These are phyloP conservation scores for Oscheius myriophilus DNA, from an alignment of 2,888 invertebrate species.

Conservation along the genomic window DNA sequence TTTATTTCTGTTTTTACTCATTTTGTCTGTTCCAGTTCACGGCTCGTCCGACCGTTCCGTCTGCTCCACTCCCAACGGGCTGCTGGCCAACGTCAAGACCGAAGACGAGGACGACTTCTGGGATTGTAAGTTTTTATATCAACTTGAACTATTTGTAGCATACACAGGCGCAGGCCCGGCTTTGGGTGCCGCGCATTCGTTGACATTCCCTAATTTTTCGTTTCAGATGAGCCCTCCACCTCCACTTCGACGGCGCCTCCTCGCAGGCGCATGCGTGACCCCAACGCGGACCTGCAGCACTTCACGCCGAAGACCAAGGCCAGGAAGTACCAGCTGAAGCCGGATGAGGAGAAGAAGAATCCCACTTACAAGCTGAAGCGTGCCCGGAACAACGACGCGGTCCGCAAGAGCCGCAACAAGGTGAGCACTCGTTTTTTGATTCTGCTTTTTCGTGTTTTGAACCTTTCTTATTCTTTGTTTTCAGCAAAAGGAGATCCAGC, in stretches of 20 bases:
- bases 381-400: slow-evolving; percentile 54
- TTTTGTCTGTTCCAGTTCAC: neutral
- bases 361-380: slow-evolving; percentile 50
- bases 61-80: slow-evolving; percentile 12
- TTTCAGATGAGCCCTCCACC: slow-evolving; percentile 25
- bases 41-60: slow-evolving; percentile 21
- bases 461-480: neutral
- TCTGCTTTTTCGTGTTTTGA: neutral
- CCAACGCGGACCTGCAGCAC: slow-evolving; percentile 14
- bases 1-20: neutral
- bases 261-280: slow-evolving; percentile 7
- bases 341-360: slow-evolving; percentile 43
- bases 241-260: slow-evolving; percentile 13
- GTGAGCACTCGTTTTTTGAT: slow-evolving; percentile 25
- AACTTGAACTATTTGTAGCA: too few relatives aligned
- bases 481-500: slow-evolving; percentile 38
- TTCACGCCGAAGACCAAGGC: slow-evolving; percentile 42
- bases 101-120: slow-evolving; percentile 10
- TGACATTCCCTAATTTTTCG: neutral
- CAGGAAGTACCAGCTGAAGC: slow-evolving; percentile 43
- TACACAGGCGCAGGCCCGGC: too few relatives aligned
- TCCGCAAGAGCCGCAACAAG: slow-evolving; percentile 50
- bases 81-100: slow-evolving; percentile 11
- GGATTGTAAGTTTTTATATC: slow-evolving; percentile 19
- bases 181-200: neutral